Evolutionary conservation across 2,888 invertebrate species (phyloP).

Genomic region (Reticulitermes lucifugus): DNA sequence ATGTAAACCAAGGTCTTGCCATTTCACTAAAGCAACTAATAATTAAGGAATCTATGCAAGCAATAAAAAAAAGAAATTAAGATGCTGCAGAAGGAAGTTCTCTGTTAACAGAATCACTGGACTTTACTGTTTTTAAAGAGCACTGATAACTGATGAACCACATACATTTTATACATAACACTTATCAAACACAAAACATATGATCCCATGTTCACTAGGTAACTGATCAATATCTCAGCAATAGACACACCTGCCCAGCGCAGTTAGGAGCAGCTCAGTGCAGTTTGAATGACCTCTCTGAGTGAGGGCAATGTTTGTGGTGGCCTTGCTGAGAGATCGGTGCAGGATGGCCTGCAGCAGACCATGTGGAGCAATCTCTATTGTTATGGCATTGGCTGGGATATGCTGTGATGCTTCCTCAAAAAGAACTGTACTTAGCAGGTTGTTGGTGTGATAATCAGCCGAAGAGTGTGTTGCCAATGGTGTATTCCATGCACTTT

Average conservation of each 20-base stretch:
- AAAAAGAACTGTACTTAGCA: conserved; percentile 93
- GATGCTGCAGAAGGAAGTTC: too few species aligned
- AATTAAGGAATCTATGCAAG: too few species aligned
- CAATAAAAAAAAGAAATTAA: too few species aligned
- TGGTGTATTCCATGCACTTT: conserved; percentile 76
- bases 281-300: conserved; percentile 65
- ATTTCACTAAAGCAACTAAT: too few species aligned
- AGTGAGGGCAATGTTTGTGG: conserved; percentile 81
- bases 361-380: conserved; percentile 95
- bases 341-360: conserved; percentile 93
- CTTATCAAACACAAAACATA: too few species aligned
- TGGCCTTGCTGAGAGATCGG: conserved; percentile 77
- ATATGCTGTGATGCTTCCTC: conserved; percentile 87
- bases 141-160: too few species aligned
- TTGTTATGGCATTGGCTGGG: conserved; percentile 87
- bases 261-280: conserved; percentile 63
- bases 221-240: too few species aligned
- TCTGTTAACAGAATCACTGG: too few species aligned
- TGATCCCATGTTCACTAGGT: too few species aligned
- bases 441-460: conserved; percentile 95
- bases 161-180: too few species aligned
- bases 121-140: too few species aligned
- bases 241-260: conserved; percentile 65
- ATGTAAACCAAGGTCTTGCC: too few species aligned
- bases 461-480: conserved; percentile 78